Evolutionary conservation across 2,888 invertebrate genomes (phyloP), one percentile per base, ranked within the genome.

Genomic region (Amiota mariae): DNA sequence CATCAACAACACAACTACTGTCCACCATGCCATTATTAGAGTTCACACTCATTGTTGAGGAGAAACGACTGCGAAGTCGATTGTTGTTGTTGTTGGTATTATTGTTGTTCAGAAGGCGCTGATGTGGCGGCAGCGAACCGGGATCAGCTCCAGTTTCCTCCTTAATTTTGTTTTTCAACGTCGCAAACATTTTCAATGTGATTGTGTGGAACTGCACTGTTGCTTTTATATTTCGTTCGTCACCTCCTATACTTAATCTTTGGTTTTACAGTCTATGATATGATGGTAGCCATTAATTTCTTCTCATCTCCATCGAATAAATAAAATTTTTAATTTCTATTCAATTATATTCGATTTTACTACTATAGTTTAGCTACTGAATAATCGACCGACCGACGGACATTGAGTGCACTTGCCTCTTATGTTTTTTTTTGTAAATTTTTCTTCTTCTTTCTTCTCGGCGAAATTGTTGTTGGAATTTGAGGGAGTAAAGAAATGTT

Each of bases 161-260:
- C 82, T 95, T 94, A 82, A 96, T 96, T 91, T 96, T 96, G 90
- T 95, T 96, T 90, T 96, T 96, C 79, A 97, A 91, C 86, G 95
- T 95, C 71, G 95, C 94, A 90, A 97, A 97, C 96, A 97, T 97
- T 87, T 82, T n/a, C n/a, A n/a, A n/a, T 80, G 72, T 11, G 73
- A 78, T 71, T 75, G 74, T 77, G 75, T 75, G n/a, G n/a, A n/a
- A n/a, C n/a, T 18, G 36, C 72, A 54, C 13, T 11, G 20, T n/a
- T 18, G 54, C 75, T 78, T 73, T 36, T 36, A 36, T 36, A 36
- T 36, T 36, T 2, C 36, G 36, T 13, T 47, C 13, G n/a, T n/a
- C 48, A 66, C 47, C 24, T 6, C n/a, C 18, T 15, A 59, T 20
- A 59, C 20, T 15, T 59, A 24, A 20, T 59, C 59, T 59, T 59